Evolutionary conservation across 2,113 vertebrate species (phyloP).

Genomic region (Oncorhynchus tshawytscha): DNA sequence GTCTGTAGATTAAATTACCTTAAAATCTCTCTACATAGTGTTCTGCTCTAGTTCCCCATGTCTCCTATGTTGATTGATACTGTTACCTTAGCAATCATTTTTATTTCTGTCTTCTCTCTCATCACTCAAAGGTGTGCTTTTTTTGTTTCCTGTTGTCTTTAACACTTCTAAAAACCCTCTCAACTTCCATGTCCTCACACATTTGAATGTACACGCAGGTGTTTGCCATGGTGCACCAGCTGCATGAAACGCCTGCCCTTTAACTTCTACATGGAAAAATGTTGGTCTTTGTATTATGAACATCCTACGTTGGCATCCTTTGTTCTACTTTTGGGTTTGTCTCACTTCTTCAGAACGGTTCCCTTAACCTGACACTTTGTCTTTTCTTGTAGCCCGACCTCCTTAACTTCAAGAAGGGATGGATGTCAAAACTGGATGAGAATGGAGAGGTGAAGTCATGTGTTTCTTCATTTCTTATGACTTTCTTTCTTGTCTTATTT

Average conservation of each 20-base stretch:
- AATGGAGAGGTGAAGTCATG: conserved; percentile 81
- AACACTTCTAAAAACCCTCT: conserved; percentile 13
- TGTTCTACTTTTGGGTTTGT: background rate
- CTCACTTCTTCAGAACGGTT: conserved; percentile 3
- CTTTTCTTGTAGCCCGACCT: conserved; percentile 83
- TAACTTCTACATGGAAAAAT: background rate
- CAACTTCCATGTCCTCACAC: background rate
- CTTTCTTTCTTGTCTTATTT: background rate
- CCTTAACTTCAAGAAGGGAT: conserved; percentile 98
- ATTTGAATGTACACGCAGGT: background rate
- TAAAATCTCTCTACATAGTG: background rate
- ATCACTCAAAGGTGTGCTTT: background rate
- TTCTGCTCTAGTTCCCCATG: background rate
- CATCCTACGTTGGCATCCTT: background rate
- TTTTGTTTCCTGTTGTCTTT: conserved; percentile 37
- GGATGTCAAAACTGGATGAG: conserved; percentile 93
- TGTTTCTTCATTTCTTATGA: too few relatives aligned
- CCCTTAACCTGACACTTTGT: conserved; percentile 8
- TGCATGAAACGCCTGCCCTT: background rate
- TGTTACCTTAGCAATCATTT: background rate
- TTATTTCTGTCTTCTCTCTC: background rate
- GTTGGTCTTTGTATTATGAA: background rate
- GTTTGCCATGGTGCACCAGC: background rate
- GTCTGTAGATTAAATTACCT: background rate
- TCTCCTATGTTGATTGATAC: too few relatives aligned